Evolutionary conservation across 2,797 vertebrate genomes (phyloP), one percentile per base, ranked within the genome.

Genomic region (Knipowitschia caucasica): DNA sequence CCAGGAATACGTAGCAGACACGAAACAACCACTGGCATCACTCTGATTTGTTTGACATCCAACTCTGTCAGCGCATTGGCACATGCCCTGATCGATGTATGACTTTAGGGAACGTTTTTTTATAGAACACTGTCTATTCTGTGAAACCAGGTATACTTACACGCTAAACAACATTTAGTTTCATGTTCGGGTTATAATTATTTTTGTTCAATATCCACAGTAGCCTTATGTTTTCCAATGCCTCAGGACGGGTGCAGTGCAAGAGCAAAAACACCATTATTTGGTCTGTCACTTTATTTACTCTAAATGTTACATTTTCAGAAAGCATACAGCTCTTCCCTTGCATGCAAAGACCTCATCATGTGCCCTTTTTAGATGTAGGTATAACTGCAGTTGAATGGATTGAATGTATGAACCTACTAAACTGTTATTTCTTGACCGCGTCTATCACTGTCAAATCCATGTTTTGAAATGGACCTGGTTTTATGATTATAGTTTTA

Each of bases 221-320:
- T 50, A 67, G 34, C n/a, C 2, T 30, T 35, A 35, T 63, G 35
- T 34, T 40, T 58, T 24, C 24, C 67, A 73, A 80, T 76, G 81
- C 82, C 81, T 84, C 81, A 24, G 4, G 69, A 59, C 51, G 58
- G 68, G n/a, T n/a, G n/a, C n/a, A n/a, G n/a, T n/a, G n/a, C n/a
- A n/a, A n/a, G n/a, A n/a, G n/a, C n/a, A n/a, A n/a, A n/a, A n/a
- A n/a, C n/a, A n/a, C n/a, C n/a, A n/a, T n/a, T n/a, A n/a, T n/a
- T n/a, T n/a, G n/a, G n/a, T n/a, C n/a, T n/a, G n/a, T n/a, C n/a
- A n/a, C n/a, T n/a, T n/a, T n/a, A n/a, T n/a, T n/a, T n/a, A n/a
- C n/a, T n/a, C n/a, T n/a, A n/a, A n/a, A n/a, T n/a, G n/a, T n/a
- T n/a, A n/a, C n/a, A n/a, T n/a, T n/a, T n/a, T n/a, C n/a, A n/a